Conservation (phyloP, 2,888 invertebrate genomes). For the Hylaea fasciaria region DNA sequence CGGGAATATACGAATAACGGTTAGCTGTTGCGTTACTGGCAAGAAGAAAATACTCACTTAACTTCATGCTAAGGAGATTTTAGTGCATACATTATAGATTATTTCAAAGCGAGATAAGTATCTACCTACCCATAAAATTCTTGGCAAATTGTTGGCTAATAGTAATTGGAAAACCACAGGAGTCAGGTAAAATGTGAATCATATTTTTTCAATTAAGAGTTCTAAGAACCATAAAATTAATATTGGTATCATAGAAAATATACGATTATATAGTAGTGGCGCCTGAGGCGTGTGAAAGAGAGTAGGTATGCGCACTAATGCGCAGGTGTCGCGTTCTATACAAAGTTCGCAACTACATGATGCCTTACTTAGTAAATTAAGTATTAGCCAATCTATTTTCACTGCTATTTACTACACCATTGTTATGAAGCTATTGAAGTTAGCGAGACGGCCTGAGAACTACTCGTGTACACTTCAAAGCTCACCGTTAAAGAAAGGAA, state of each 20-base stretch:
- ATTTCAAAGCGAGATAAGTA: too few relatives aligned
- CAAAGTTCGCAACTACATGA: constrained; percentile 24
- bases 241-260: too few relatives aligned
- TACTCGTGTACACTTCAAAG: constrained; percentile 11
- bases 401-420: constrained; percentile 23
- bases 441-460: constrained; percentile 7
- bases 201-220: too few relatives aligned
- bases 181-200: too few relatives aligned
- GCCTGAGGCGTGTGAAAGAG: constrained; percentile 16
- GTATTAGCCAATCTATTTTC: constrained; percentile 23
- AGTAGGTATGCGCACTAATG: too few relatives aligned
- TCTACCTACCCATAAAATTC: too few relatives aligned
- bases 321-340: constrained; percentile 15
- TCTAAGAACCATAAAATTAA: too few relatives aligned
- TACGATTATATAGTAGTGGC: not conserved
- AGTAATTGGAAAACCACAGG: too few relatives aligned
- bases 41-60: constrained; percentile 46
- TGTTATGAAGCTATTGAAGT: constrained; percentile 21
- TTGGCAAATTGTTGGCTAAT: too few relatives aligned
- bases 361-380: constrained; percentile 17
- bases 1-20: constrained; percentile 64
- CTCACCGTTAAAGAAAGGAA: too few relatives aligned
- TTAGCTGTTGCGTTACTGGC: constrained; percentile 37
- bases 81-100: too few relatives aligned
- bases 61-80: constrained; percentile 45